phyloP scores from a whole-genome alignment of 1,140 invertebrate species.

The Musca domestica region DNA sequence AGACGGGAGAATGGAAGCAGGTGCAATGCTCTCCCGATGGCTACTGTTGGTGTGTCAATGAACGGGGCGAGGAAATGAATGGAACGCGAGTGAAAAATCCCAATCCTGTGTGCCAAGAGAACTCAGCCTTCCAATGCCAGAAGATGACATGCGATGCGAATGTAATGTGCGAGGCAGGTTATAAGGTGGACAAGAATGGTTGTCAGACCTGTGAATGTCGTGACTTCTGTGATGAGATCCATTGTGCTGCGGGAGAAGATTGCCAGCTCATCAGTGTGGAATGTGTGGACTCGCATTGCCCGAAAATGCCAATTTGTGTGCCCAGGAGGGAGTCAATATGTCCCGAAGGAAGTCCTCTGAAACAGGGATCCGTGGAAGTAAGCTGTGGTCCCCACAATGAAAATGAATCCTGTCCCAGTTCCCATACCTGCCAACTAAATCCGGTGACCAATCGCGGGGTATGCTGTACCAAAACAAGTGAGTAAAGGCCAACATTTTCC shows the following conservation, averaged over 20 bases:
- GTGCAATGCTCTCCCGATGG: slow-evolving; percentile 76
- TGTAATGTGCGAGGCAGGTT: slow-evolving; percentile 65
- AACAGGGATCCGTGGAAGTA: slow-evolving; percentile 60
- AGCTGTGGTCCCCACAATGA: slow-evolving; percentile 68
- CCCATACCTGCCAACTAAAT: slow-evolving; percentile 79
- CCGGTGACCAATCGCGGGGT: slow-evolving; percentile 76
- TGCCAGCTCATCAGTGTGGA: slow-evolving; percentile 60
- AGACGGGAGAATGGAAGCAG: slow-evolving; percentile 71
- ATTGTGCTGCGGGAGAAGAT: slow-evolving; percentile 70
- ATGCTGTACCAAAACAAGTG: slow-evolving; percentile 80
- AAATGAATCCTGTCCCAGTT: slow-evolving; percentile 72
- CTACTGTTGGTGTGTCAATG: slow-evolving; percentile 88
- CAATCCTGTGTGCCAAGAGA: slow-evolving; percentile 50
- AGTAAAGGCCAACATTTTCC: slow-evolving; percentile 37
- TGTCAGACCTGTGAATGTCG: slow-evolving; percentile 74
- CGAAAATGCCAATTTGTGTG: slow-evolving; percentile 74
- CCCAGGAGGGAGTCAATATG: slow-evolving; percentile 75
- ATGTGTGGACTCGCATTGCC: slow-evolving; percentile 62
- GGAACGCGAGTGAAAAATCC: slow-evolving; percentile 57
- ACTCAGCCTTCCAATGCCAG: slow-evolving; percentile 61
- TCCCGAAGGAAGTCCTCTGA: slow-evolving; percentile 64
- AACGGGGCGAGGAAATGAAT: slow-evolving; percentile 75
- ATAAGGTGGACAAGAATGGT: slow-evolving; percentile 65
- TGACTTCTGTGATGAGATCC: slow-evolving; percentile 73
- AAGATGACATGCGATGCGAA: slow-evolving; percentile 59